Base-by-base conservation (phyloP, 2,888 invertebrate genomes). In the Myopa testacea region DNA sequence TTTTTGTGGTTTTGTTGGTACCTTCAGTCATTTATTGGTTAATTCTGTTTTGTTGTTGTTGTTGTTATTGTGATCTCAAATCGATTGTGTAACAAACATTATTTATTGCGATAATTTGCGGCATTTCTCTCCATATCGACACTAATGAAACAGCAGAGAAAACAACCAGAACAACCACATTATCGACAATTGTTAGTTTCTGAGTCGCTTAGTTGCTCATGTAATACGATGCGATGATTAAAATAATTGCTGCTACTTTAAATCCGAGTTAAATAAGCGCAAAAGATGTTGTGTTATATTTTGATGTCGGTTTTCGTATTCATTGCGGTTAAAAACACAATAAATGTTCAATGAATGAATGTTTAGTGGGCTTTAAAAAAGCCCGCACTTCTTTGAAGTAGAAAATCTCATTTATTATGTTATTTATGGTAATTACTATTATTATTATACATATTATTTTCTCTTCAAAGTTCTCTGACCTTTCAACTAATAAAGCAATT, bases 251-350 rank as follows among this genome's bases (percentile, higher is more conserved):
- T 55, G 67, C 60, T 38, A 5, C 69, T 75, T 69, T 75, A 69
- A 60, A 45, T 58, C 16, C 68, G 75, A 75, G 75, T 75, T 75
- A 75, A 75, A 69, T 69, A 69, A 75, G 69, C 75, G 75, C 75
- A 69, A 75, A 75, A 68, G 69, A 34, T 60, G 69, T 16, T 38
- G 10, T 26, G 62, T 26, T 26, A 10, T 62, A n/a, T 45, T 8
- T 45, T 45, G 7, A 45, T 8, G 45, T 45, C 55, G 55, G n/a
- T 55, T 55, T 55, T 55, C 16, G 34, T 45, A 45, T 45, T 45
- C 45, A 45, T 52, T 74, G 74, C 38, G 74, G 74, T 74, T 65
- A 12, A 52, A 45, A 38, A 38, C 6, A 26, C 26, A 26, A 26
- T 26, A 26, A 26, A 26, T 26, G 26, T 26, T 26, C 26, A 26